Conservation (phyloP, 1,140 invertebrate genomes). For the Philotrypesis tridentata region DNA sequence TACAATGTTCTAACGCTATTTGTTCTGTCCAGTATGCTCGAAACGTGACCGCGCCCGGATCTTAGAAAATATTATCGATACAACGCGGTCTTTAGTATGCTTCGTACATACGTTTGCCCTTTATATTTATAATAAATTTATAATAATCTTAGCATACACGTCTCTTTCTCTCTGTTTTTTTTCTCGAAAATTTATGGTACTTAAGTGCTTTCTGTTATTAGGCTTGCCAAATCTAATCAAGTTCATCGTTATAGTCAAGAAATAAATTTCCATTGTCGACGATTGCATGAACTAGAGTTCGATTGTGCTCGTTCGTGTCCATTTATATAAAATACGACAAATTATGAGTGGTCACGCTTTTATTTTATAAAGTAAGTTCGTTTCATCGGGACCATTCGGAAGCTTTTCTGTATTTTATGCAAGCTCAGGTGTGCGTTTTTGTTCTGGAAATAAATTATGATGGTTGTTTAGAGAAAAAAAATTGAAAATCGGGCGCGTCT, state of each 20-base stretch:
- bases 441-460: conserved; percentile 17
- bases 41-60: conserved; percentile 58
- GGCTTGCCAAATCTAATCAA: conserved; percentile 45
- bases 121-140: conserved; percentile 43
- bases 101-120: conserved; percentile 16
- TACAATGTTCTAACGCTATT: conserved; percentile 65
- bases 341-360: conserved; percentile 49
- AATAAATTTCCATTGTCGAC: conserved; percentile 1
- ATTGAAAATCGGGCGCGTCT: conserved; percentile 14
- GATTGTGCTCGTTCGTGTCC: conserved; percentile 30
- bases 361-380: conserved; percentile 10
- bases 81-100: conserved; percentile 22
- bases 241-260: conserved; percentile 28
- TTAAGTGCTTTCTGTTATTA: conserved; percentile 47
- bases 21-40: conserved; percentile 59
- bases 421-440: conserved; percentile 4
- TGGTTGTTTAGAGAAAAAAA: conserved; percentile 15
- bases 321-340: conserved; percentile 52
- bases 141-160: conserved; percentile 41
- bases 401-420: neutral
- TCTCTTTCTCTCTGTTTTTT: conserved; percentile 31
- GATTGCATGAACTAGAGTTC: conserved; percentile 15
- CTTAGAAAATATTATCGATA: conserved; percentile 58
- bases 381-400: conserved; percentile 16
- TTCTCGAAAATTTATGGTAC: conserved; percentile 35